Percentiles rank a stretch among this genome's conserved stretches.
These are phyloP conservation scores for Macaca nemestrina DNA, from an alignment of 2,113 vertebrate species.

Conservation along the genomic window DNA sequence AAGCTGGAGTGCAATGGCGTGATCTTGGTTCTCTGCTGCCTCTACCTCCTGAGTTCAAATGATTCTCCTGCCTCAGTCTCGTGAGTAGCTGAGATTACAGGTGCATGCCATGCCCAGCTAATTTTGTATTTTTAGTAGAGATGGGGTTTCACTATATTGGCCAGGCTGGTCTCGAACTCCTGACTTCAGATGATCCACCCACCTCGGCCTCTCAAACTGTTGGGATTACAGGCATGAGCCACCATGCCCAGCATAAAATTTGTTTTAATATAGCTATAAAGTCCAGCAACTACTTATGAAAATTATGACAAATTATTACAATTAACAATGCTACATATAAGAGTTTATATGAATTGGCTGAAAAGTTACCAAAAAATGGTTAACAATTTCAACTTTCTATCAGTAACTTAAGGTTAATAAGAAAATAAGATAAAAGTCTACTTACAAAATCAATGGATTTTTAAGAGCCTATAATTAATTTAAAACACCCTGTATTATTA, in stretches of 20 bases:
- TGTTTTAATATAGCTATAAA: background rate
- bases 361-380: background rate
- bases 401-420: background rate
- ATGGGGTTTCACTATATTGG: too few species aligned
- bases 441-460: slow-evolving; percentile 45
- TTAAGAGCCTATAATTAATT: slow-evolving; percentile 24
- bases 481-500: background rate
- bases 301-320: background rate
- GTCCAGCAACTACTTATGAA: background rate
- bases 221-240: too few species aligned
- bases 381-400: background rate
- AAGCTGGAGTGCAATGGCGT: too few species aligned
- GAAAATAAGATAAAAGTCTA: slow-evolving; percentile 14
- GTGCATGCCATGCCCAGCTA: too few species aligned
- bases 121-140: too few species aligned
- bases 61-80: too few species aligned
- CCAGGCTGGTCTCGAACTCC: too few species aligned
- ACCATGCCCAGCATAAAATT: background rate
- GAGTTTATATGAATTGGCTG: background rate
- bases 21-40: too few species aligned
- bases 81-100: too few species aligned
- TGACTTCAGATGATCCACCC: too few species aligned
- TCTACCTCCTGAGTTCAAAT: too few species aligned
- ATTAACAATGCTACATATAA: background rate
- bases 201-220: too few species aligned